Conservation (phyloP, 2,888 invertebrate genomes). For the Drosophila fungiperda region DNA sequence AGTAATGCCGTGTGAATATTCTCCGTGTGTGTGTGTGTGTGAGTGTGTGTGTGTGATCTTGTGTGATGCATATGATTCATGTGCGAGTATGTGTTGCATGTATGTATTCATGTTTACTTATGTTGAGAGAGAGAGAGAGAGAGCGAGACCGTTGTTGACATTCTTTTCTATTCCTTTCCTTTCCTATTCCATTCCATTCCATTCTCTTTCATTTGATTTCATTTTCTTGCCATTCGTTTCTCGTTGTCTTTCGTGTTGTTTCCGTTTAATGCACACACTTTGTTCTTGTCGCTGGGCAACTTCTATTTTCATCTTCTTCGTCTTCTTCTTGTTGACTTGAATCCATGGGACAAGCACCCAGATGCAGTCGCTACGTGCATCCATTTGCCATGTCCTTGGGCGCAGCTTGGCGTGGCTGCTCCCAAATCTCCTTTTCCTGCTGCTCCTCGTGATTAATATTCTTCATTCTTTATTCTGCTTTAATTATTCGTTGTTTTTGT, state of each 20-base stretch:
- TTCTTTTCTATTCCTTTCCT: slow-evolving; percentile 13
- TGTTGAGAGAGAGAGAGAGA: slow-evolving; percentile 20
- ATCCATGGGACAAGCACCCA: slow-evolving; percentile 59
- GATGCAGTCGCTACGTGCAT: slow-evolving; percentile 64
- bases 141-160: slow-evolving; percentile 27
- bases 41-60: slow-evolving; percentile 4
- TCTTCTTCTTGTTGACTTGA: slow-evolving; percentile 53
- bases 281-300: slow-evolving; percentile 72
- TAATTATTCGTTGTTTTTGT: slow-evolving; percentile 39
- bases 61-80: slow-evolving; percentile 9
- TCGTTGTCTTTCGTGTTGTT: slow-evolving; percentile 14
- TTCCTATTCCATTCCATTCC: slow-evolving; percentile 8
- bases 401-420: slow-evolving; percentile 16
- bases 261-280: slow-evolving; percentile 61
- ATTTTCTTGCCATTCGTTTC: slow-evolving; percentile 2
- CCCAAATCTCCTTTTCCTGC: slow-evolving; percentile 46
- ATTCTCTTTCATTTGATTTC: slow-evolving; percentile 7
- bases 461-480: slow-evolving; percentile 14
- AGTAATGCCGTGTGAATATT: slow-evolving; percentile 49
- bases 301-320: slow-evolving; percentile 42
- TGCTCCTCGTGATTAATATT: slow-evolving; percentile 46
- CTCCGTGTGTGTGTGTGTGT: background rate
- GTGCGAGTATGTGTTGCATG: slow-evolving; percentile 11
- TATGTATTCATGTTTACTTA: slow-evolving; percentile 12
- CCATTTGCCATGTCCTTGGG: slow-evolving; percentile 46